phyloP scores from a whole-genome alignment of 2,888 invertebrate species.

The Bellardia bayeri region DNA sequence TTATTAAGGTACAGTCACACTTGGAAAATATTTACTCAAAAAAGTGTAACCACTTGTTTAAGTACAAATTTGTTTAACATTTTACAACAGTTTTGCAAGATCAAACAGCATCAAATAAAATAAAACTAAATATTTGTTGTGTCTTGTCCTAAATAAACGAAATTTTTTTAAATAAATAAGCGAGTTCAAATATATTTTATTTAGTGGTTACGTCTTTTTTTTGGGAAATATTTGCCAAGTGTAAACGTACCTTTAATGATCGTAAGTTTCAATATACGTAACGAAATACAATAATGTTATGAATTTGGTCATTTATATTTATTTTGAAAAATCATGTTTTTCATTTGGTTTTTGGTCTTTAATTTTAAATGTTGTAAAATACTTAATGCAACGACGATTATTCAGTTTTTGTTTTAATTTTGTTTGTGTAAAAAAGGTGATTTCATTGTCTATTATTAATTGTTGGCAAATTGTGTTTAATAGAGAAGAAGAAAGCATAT shows the following conservation, averaged over 20 bases:
- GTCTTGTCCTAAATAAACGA: too few species aligned
- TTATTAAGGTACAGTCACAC: conserved; percentile 33
- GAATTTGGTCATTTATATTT: conserved; percentile 46
- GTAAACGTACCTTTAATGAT: conserved; percentile 19
- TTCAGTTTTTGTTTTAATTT: conserved; percentile 30
- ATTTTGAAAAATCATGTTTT: conserved; percentile 21
- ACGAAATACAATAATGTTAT: conserved; percentile 53
- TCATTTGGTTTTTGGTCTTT: conserved; percentile 20
- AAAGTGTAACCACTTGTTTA: too few species aligned
- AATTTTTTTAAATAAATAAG: too few species aligned
- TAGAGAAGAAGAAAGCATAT: neutral
- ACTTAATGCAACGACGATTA: conserved; percentile 5
- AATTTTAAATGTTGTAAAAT: conserved; percentile 33
- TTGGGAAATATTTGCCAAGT: too few species aligned
- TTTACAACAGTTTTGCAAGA: too few species aligned
- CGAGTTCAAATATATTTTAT: too few species aligned
- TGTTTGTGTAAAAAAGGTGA: conserved; percentile 48
- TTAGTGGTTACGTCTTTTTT: too few species aligned
- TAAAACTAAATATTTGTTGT: too few species aligned
- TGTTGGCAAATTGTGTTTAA: conserved; percentile 43
- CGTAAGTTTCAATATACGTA: conserved; percentile 43
- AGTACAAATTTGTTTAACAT: too few species aligned
- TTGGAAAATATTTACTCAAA: too few species aligned
- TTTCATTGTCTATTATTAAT: conserved; percentile 66
- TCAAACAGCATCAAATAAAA: too few species aligned